Conservation (phyloP, 2,797 vertebrate species). For the Perodicticus potto region DNA sequence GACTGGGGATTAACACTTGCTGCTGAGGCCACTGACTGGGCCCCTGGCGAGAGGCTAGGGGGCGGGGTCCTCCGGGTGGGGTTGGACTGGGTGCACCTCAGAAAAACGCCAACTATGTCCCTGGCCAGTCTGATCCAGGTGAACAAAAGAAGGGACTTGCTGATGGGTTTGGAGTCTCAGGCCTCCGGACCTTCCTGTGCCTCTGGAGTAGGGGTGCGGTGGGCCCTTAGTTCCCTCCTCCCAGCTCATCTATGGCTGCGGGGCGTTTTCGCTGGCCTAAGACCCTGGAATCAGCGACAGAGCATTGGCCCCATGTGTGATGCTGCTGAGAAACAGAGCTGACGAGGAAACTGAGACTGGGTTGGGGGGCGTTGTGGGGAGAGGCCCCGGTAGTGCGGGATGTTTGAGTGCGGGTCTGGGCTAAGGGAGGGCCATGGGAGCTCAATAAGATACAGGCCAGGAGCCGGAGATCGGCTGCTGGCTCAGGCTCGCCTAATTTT, state of each 20-base stretch:
- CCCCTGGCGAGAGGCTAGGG: slow-evolving; percentile 43
- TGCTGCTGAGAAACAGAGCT: slow-evolving; percentile 9
- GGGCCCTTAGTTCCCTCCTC: background rate
- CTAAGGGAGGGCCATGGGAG: background rate
- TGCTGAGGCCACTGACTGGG: background rate
- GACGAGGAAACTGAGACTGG: background rate
- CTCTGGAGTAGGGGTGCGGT: background rate
- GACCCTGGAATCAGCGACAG: background rate
- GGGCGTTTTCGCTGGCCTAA: background rate
- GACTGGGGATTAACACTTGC: slow-evolving; percentile 88
- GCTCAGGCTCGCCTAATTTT: background rate
- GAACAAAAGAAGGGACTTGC: slow-evolving; percentile 65
- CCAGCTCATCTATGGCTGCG: background rate
- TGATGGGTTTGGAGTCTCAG: background rate
- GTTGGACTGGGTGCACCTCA: slow-evolving; percentile 45
- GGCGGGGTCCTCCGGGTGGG: background rate
- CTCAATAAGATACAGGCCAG: background rate
- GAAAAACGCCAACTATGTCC: background rate
- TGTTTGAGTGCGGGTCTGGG: background rate
- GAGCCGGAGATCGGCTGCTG: background rate
- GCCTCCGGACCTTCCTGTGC: background rate
- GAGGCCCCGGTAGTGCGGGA: background rate
- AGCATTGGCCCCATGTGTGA: background rate
- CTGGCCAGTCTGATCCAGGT: background rate
- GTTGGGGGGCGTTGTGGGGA: background rate